Base-by-base conservation (phyloP, 1,140 invertebrate genomes). In the Eciton burchellii region DNA sequence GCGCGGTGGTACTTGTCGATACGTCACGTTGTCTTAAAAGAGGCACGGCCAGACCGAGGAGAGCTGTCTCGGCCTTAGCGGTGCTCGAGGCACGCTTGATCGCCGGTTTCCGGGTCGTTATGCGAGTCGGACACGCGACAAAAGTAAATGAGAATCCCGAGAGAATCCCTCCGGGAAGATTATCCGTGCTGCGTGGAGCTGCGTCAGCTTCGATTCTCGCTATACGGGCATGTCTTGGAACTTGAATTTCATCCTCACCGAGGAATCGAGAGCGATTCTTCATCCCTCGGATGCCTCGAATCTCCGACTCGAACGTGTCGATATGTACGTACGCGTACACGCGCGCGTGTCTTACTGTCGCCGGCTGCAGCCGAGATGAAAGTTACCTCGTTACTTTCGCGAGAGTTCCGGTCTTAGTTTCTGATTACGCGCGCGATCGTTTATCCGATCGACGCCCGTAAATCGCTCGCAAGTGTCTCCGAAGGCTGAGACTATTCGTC, bases 1-100 rank as follows among this genome's bases (percentile, higher is more conserved):
- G 59, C 24, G 45, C 24, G 52, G 29, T 63, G 29, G 57, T 47
- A 19, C 65, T 82, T 79, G 85, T 87, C 85, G 82, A 88, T 84
- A 87, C 29, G 66, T 88, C 71, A 81, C 63, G 68, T 57, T 43
- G 66, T 45, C 41, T 59, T 43, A 71, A 82, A 47, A 77, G 71
- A 65, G 52, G 56, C 63, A 82, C 47, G 43, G 16, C 54, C 2
- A 2, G 6, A 35, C 43, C 45, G n/a, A 52, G 62, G 47, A 76
- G 62, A 81, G 56, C 35, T 26, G 14, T 54, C 47, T 43, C 57
- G 63, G 57, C 26, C n/a, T 52, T 49, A 43, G 59, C 6, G n/a
- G n/a, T 6, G 35, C 35, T 35, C 35, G 35, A 35, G 35, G 14
- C 47, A 16, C 52, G 24, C 24, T 16, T 63, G 59, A 52, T 62